A percentile compares a stretch with the other conserved stretches of the same genome.
Conservation (phyloP, 1,140 invertebrate species). For the Colletes gigas region DNA sequence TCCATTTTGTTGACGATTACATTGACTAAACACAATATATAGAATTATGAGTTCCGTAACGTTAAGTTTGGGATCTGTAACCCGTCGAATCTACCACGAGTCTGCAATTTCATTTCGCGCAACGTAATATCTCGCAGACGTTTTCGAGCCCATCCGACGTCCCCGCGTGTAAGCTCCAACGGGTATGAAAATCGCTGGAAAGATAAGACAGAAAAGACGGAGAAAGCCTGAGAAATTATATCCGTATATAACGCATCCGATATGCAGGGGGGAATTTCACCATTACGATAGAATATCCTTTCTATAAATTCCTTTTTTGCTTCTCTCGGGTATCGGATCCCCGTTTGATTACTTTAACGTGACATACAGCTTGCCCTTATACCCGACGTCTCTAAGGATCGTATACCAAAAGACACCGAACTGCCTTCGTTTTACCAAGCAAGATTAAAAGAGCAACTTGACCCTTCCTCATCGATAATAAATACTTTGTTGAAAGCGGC, state of each 20-base stretch:
- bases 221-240: constrained; percentile 21
- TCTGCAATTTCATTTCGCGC: too few relatives aligned
- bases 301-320: constrained; percentile 34
- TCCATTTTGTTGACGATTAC: too few relatives aligned
- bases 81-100: too few relatives aligned
- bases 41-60: too few relatives aligned
- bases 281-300: constrained; percentile 30
- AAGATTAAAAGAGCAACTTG: neutral
- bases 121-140: neutral
- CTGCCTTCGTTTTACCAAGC: neutral
- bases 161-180: too few relatives aligned
- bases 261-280: constrained; percentile 40
- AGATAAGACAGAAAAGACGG: constrained; percentile 28
- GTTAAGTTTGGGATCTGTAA: too few relatives aligned
- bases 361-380: neutral
- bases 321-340: constrained; percentile 15
- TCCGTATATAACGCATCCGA: constrained; percentile 37
- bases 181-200: neutral
- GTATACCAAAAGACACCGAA: neutral
- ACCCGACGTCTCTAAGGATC: neutral
- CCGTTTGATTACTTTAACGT: constrained; percentile 19
- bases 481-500: neutral
- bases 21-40: too few relatives aligned
- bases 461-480: neutral
- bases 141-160: neutral